Evolutionary conservation across 2,797 vertebrate species (phyloP).

Genomic region (Sylvia borin): DNA sequence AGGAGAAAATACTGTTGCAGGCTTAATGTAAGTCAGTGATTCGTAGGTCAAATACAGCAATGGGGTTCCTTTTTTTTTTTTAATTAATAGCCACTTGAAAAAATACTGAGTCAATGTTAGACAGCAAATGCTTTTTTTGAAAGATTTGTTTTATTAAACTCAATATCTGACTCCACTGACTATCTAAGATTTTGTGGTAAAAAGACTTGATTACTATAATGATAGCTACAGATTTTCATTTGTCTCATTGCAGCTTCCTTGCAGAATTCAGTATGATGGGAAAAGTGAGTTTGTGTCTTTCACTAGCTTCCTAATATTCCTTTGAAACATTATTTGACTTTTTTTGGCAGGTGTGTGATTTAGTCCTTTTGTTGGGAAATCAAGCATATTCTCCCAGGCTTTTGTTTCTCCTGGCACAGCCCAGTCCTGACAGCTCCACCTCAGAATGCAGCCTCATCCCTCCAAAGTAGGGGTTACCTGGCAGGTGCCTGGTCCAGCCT

Average conservation of each 20-base stretch:
- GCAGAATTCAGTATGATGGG: neutral
- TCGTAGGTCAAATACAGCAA: neutral
- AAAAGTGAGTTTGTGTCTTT: neutral
- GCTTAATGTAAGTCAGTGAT: neutral
- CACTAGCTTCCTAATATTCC: neutral
- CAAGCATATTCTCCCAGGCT: neutral
- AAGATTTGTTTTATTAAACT: neutral
- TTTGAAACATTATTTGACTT: neutral
- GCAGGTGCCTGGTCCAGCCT: neutral
- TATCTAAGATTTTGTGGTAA: neutral
- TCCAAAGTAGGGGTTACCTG: accelerated
- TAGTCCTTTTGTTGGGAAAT: neutral
- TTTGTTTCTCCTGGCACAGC: neutral
- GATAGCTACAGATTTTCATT: neutral
- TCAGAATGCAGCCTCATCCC: neutral
- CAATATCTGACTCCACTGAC: neutral
- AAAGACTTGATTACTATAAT: neutral
- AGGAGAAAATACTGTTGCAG: neutral
- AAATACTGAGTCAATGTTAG: neutral
- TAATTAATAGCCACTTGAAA: neutral
- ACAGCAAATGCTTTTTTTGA: neutral
- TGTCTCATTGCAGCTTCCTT: neutral
- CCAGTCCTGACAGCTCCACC: neutral
- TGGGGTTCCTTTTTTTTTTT: neutral
- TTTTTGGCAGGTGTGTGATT: neutral